A percentile compares a stretch with the other conserved stretches of the same genome.
Conservation (phyloP, 2,797 vertebrate genomes). For the Propithecus perrieri region DNA sequence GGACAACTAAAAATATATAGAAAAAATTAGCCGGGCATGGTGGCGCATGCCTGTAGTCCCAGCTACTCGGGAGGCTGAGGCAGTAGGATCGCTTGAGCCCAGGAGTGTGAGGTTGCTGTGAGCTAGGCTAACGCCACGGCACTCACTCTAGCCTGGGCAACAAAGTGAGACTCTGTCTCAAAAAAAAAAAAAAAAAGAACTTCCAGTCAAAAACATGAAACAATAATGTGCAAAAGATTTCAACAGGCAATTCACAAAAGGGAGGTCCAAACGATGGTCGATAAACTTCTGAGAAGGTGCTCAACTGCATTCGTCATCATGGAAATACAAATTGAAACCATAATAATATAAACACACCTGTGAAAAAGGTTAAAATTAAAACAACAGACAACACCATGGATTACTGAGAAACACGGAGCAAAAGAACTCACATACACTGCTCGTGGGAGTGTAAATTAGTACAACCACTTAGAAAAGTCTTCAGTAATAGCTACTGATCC, state of each 20-base stretch:
- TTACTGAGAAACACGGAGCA: neutral
- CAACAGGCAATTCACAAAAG: neutral
- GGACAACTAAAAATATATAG: too few relatives aligned
- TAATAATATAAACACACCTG: neutral
- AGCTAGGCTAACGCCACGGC: too few relatives aligned
- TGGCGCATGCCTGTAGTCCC: too few relatives aligned
- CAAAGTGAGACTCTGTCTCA: too few relatives aligned
- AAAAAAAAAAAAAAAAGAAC: neutral
- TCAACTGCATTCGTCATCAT: neutral
- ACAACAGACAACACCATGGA: neutral
- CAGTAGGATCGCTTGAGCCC: too few relatives aligned
- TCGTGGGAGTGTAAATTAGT: neutral
- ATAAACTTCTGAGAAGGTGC: neutral
- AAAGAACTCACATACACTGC: neutral
- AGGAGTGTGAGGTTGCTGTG: too few relatives aligned
- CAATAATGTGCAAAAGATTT: neutral
- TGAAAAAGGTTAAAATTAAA: slow-evolving; percentile 31
- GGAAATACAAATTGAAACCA: neutral
- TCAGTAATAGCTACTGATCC: neutral
- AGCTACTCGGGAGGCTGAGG: too few relatives aligned
- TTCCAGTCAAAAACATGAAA: neutral
- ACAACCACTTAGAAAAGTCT: neutral
- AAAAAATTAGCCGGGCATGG: too few relatives aligned
- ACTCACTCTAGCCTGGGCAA: too few relatives aligned
- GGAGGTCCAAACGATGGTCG: neutral